Conservation (phyloP, 2,888 invertebrate species). For the Drosophila melanocephala region DNA sequence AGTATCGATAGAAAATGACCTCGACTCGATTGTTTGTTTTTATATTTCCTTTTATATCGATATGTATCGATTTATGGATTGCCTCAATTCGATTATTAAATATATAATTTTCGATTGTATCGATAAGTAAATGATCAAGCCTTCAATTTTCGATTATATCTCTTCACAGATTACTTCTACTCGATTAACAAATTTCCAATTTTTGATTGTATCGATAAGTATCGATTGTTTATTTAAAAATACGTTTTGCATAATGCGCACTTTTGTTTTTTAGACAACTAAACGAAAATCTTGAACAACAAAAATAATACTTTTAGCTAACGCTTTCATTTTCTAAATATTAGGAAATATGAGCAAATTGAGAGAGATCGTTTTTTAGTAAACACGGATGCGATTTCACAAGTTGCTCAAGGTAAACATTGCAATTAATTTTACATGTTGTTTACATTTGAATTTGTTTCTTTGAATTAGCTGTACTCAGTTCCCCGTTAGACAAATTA, state of each 20-base stretch:
- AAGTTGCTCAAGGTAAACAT: neutral
- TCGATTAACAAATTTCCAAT: neutral
- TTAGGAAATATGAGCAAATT: neutral
- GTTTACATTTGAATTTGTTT: neutral
- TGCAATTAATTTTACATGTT: conserved; percentile 1
- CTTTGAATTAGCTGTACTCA: neutral
- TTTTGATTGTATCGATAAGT: neutral
- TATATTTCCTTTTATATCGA: neutral
- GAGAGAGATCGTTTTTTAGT: neutral
- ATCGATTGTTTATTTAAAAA: neutral
- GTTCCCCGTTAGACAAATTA: neutral
- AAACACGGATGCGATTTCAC: neutral
- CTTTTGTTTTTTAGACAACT: neutral
- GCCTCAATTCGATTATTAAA: neutral
- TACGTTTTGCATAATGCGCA: neutral
- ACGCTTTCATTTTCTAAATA: neutral
- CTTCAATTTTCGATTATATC: neutral
- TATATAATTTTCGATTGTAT: neutral
- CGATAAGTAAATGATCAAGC: neutral
- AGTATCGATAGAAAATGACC: neutral
- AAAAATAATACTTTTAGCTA: neutral
- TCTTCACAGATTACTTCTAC: neutral
- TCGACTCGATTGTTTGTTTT: neutral
- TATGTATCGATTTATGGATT: neutral
- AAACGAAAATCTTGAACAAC: neutral